A percentile compares a stretch with the other conserved stretches of the same genome.
These are phyloP conservation scores for Leistus spinibarbis DNA, from an alignment of 2,888 invertebrate genomes.

Conservation along the genomic window DNA sequence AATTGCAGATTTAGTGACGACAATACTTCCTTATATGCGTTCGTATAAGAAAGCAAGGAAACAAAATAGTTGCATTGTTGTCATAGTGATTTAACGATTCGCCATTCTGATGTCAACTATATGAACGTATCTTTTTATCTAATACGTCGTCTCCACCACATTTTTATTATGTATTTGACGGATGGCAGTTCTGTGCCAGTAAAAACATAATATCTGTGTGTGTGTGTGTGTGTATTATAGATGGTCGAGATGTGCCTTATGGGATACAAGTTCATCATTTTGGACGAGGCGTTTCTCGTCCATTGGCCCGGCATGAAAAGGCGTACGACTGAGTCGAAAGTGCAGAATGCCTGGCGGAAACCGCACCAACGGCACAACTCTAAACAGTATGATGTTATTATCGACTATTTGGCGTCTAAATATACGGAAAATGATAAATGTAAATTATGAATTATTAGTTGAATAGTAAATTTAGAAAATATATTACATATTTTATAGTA, in stretches of 20 bases:
- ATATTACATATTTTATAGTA: conserved; percentile 51
- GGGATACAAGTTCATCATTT: conserved; percentile 72
- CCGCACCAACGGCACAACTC: conserved; percentile 56
- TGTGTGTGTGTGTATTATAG: conserved; percentile 54
- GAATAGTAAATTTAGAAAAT: conserved; percentile 60
- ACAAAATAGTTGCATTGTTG: neutral
- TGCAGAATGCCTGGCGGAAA: conserved; percentile 50
- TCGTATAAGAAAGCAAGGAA: too few species aligned
- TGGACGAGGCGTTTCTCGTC: conserved; percentile 76
- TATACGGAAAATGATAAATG: conserved; percentile 59
- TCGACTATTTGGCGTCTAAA: conserved; percentile 57
- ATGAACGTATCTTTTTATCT: too few species aligned
- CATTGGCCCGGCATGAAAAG: conserved; percentile 69
- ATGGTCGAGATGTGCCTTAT: conserved; percentile 79
- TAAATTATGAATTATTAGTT: conserved; percentile 47
- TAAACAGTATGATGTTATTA: conserved; percentile 60
- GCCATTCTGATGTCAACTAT: neutral
- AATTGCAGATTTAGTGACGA: too few species aligned
- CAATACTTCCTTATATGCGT: too few species aligned
- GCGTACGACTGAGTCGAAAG: conserved; percentile 51
- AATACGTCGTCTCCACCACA: too few species aligned
- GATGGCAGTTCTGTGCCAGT: neutral
- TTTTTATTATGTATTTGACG: neutral
- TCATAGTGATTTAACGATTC: neutral
- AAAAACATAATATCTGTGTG: neutral